Percentiles rank a stretch among this genome's conserved stretches.
phyloP scores from a whole-genome alignment of 2,113 vertebrate species.

The Cavia aperea region DNA sequence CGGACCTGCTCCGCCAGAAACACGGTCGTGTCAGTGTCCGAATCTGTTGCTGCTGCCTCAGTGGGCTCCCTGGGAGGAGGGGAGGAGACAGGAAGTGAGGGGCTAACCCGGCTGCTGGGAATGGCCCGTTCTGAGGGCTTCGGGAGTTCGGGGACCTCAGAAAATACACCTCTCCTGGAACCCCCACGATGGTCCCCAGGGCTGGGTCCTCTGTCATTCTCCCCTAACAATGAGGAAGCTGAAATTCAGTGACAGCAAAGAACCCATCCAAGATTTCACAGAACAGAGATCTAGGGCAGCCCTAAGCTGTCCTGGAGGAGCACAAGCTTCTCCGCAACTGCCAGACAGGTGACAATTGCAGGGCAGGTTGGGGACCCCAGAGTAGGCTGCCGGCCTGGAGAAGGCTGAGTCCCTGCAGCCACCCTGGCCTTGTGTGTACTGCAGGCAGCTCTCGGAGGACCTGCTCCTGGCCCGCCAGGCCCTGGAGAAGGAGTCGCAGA shows the following conservation, averaged over 20 bases:
- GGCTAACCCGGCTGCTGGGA: neutral
- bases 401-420: neutral
- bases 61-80: neutral
- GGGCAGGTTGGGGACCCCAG: neutral
- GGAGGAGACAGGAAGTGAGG: neutral
- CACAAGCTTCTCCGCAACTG: neutral
- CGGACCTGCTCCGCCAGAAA: neutral
- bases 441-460: slow-evolving; percentile 87
- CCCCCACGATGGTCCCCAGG: neutral
- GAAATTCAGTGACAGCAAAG: neutral
- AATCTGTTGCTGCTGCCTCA: neutral
- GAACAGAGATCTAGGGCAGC: neutral
- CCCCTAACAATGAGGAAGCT: neutral
- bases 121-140: neutral
- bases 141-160: neutral
- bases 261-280: neutral
- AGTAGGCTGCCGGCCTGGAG: neutral
- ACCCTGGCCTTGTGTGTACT: neutral
- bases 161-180: neutral
- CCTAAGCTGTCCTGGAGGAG: neutral
- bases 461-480: slow-evolving; percentile 78
- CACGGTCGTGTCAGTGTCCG: neutral
- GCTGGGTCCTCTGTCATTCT: too few relatives aligned
- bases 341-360: too few relatives aligned
- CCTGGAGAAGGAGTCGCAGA: slow-evolving; percentile 82